Base-by-base conservation (phyloP, 1,140 invertebrate species). In the Schlechtendalia chinensis region DNA sequence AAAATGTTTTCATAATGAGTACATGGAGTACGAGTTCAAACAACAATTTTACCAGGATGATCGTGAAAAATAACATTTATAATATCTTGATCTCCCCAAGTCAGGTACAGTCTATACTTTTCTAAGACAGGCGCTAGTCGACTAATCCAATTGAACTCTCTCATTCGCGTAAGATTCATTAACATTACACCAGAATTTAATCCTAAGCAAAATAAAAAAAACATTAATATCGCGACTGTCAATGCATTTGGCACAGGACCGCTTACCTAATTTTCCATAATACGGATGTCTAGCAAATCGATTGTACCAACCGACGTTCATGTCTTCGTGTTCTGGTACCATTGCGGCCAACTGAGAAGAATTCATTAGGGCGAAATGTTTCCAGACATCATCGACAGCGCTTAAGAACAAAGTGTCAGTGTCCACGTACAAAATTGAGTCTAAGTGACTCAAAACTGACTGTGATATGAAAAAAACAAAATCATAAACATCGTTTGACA, bases 41-140 rank as follows among this genome's bases (percentile, higher is more conserved):
- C 10, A 22, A 54, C 22, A 67, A 24, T 27, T 71, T 82, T 85
- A 91, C 91, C 90, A 83, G 94, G 91, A 89, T 96, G 91, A 86
- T 92, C 94, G 86, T 96, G 93, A 85, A 98, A 97, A 83, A 97
- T 93, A 82, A 98, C 96, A 85, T 98, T 98, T 82, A 98, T 95
- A 81, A 98, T 95, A 88, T 98, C 96, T 87, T 98, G 96, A 87
- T 98, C 96, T n/a, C 96, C 96, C 94, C 94, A 98, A 5, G 94
- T 95, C 65, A 98, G 95, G 84, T 94, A 92, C 12, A 93, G 84
- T 83, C 91, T 93, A 86, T 94, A 98, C 85, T 94, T 91, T 83
- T 93, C 90, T 86, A 94, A 93, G 83, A 96, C 93, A 16, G 93
- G 91, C 71, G 92, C 88, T 5, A 98, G 89, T 85, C 95, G 93